These are phyloP conservation scores for Rhincodon typus DNA, from an alignment of 2,797 vertebrate genomes.

Conservation along the genomic window DNA sequence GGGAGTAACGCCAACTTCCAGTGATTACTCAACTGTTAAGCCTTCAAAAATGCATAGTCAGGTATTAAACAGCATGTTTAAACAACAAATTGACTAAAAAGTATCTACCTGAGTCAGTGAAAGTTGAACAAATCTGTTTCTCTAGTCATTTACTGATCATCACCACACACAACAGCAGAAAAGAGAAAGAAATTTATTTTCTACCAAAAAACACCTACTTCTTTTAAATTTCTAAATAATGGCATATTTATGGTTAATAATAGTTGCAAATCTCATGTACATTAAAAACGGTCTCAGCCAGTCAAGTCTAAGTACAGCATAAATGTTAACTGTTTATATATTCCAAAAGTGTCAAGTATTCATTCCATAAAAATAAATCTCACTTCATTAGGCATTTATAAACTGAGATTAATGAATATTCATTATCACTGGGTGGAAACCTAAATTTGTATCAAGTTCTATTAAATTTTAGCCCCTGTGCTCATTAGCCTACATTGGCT, in stretches of 20 bases:
- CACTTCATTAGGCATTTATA: background rate
- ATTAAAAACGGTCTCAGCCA: background rate
- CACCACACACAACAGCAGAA: background rate
- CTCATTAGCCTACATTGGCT: too few species aligned
- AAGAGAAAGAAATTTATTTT: background rate
- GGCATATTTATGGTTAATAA: conserved; percentile 10
- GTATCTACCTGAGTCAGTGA: too few species aligned
- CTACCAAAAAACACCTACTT: too few species aligned
- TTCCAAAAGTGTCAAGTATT: background rate
- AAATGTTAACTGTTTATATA: background rate
- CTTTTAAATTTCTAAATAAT: conserved; percentile 3
- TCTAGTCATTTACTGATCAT: too few species aligned
- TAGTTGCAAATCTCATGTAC: background rate
- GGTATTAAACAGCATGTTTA: background rate
- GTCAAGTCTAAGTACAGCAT: conserved; percentile 22
- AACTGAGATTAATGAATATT: background rate
- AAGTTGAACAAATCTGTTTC: too few species aligned
- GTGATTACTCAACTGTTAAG: background rate
- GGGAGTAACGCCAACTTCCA: background rate
- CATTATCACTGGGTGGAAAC: too few species aligned
- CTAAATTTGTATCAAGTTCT: too few species aligned
- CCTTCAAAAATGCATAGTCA: background rate
- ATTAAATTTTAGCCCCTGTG: too few species aligned
- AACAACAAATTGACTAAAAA: too few species aligned
- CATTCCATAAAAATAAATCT: background rate